Percentiles rank a stretch among this genome's conserved stretches.
Evolutionary conservation across 2,888 invertebrate species (phyloP).

Genomic region (Harpalus rubripes): DNA sequence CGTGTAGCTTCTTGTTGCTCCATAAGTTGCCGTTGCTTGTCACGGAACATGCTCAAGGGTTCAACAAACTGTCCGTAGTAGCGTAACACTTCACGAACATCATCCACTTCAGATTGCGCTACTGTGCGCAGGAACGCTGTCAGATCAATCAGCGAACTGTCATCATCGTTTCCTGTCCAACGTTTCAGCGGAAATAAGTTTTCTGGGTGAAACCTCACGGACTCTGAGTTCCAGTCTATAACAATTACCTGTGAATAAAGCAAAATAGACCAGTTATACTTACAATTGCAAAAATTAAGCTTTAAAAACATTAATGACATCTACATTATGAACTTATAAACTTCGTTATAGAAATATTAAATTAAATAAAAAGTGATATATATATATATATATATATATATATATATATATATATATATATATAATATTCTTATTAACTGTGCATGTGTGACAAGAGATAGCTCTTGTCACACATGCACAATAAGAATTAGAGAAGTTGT

Average conservation of each 20-base stretch:
- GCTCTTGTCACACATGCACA: too few relatives aligned
- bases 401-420: too few relatives aligned
- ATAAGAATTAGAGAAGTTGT: too few relatives aligned
- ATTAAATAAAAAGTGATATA: too few relatives aligned
- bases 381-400: too few relatives aligned
- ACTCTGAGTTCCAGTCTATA: constrained; percentile 94
- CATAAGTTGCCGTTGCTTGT: constrained; percentile 90
- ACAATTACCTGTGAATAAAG: constrained; percentile 87
- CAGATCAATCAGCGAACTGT: constrained; percentile 92
- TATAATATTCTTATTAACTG: too few relatives aligned
- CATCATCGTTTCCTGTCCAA: constrained; percentile 96
- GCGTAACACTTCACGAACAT: constrained; percentile 94
- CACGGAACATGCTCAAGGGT: constrained; percentile 94
- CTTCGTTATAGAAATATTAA: too few relatives aligned
- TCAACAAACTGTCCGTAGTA: constrained; percentile 97
- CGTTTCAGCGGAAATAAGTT: constrained; percentile 92
- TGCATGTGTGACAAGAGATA: too few relatives aligned
- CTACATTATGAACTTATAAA: too few relatives aligned
- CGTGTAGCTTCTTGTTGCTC: constrained; percentile 83
- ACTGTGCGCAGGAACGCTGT: constrained; percentile 89
- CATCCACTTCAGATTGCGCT: constrained; percentile 92
- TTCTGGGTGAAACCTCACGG: constrained; percentile 92
- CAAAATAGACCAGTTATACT: not conserved
- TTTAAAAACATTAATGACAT: too few relatives aligned
- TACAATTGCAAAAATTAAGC: too few relatives aligned